Conservation (phyloP, 2,888 invertebrate species). For the Nudaria mundana region DNA sequence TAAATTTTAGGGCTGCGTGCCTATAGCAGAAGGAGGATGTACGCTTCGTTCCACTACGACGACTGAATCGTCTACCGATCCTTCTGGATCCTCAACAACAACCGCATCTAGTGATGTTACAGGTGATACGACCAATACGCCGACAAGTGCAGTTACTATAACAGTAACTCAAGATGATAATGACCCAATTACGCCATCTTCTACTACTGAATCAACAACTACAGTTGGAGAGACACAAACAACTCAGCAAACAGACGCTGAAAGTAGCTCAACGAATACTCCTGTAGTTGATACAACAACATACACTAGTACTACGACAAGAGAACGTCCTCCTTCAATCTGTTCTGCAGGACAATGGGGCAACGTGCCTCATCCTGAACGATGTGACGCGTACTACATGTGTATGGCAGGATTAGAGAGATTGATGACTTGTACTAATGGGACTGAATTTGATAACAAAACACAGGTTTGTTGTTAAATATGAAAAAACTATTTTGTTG, state of each 20-base stretch:
- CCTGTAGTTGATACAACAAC: background rate
- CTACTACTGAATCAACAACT: background rate
- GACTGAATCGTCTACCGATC: background rate
- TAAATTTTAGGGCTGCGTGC: slow-evolving; percentile 22
- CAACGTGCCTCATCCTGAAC: background rate
- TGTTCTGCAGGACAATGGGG: background rate
- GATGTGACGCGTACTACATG: background rate
- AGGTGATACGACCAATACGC: background rate
- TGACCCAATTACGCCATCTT: background rate
- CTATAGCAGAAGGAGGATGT: slow-evolving; percentile 28
- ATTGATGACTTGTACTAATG: background rate
- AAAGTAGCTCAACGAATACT: background rate
- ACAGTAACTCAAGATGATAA: background rate
- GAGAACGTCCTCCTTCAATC: background rate
- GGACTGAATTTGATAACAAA: background rate
- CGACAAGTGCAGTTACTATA: background rate
- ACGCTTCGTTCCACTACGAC: no score
- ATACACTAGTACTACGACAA: background rate
- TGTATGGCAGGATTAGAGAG: background rate
- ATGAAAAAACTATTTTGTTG: no score
- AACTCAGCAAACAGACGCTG: background rate
- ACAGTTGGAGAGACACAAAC: no score
- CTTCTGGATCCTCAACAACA: background rate
- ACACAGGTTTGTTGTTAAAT: background rate
- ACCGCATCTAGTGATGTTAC: background rate